Conservation (phyloP, 2,888 invertebrate species). For the Embidobia sp. region DNA sequence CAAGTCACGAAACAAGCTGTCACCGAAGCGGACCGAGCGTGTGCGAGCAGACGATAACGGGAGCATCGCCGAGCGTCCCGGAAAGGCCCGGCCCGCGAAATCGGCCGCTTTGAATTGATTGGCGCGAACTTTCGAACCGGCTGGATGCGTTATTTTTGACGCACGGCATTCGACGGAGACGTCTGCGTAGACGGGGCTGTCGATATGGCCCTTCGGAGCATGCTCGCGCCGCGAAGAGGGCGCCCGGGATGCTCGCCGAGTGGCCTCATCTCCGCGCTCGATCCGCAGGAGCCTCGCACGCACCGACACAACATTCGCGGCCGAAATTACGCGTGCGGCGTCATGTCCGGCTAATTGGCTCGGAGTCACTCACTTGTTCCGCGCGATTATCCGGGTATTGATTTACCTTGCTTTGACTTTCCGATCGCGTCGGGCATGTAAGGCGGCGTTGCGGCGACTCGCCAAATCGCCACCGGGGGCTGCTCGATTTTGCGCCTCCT, state of each 20-base stretch:
- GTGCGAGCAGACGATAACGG: conserved; percentile 39
- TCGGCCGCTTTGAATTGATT: too few relatives aligned
- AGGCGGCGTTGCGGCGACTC: too few relatives aligned
- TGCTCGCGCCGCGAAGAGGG: conserved; percentile 20
- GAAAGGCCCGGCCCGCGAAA: too few relatives aligned
- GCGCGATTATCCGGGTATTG: conserved; percentile 12
- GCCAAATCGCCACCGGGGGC: too few relatives aligned
- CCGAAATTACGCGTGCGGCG: too few relatives aligned
- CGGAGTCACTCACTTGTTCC: too few relatives aligned
- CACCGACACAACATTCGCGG: too few relatives aligned
- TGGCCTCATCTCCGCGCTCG: neutral
- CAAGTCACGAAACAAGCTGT: conserved; percentile 28
- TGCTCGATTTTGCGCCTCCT: too few relatives aligned
- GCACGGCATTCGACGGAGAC: conserved; percentile 3
- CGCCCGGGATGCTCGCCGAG: neutral
- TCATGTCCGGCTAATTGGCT: too few relatives aligned
- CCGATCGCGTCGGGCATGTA: neutral
- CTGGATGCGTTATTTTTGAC: conserved; percentile 13
- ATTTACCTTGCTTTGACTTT: conserved; percentile 21
- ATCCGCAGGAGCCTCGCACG: too few relatives aligned
- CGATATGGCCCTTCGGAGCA: conserved; percentile 20
- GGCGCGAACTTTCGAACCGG: too few relatives aligned
- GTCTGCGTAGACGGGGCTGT: conserved; percentile 24
- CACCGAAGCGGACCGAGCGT: conserved; percentile 8
- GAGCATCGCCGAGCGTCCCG: too few relatives aligned